These are phyloP conservation scores for Rhopalosiphum nymphaeae DNA, from an alignment of 2,888 invertebrate genomes.

Conservation along the genomic window DNA sequence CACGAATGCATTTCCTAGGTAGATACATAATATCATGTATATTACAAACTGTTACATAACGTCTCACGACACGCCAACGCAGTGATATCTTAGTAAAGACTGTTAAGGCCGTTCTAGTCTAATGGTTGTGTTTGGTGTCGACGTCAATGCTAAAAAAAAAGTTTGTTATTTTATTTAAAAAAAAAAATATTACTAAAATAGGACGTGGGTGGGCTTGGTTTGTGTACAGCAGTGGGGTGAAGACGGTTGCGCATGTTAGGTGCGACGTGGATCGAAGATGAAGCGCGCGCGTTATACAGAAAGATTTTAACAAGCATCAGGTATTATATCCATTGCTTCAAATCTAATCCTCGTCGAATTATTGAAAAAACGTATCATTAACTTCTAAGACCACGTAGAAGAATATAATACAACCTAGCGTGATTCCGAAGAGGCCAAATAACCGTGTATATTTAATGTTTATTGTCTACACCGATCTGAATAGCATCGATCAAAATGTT, in stretches of 20 bases:
- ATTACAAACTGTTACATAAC: not conserved
- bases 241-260: conserved; percentile 8
- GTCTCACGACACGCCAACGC: not conserved
- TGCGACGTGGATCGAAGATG: not conserved
- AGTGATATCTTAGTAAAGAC: not conserved
- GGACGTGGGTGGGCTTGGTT: conserved; percentile 43
- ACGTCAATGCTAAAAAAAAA: not conserved
- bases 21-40: not conserved
- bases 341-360: not conserved
- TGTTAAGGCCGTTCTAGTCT: conserved; percentile 28
- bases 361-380: not conserved
- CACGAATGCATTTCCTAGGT: not conserved
- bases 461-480: not conserved
- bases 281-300: not conserved
- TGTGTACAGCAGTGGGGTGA: not conserved
- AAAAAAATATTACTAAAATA: not conserved
- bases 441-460: not conserved
- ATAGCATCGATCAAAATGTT: not conserved
- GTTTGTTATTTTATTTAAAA: not conserved
- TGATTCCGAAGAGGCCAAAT: not conserved
- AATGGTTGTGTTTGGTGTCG: not conserved
- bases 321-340: not conserved
- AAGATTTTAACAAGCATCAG: not conserved
- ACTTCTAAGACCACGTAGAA: not conserved
- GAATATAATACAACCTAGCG: not conserved